Percentiles rank a stretch among this genome's conserved stretches.
These are phyloP conservation scores for Mythimna pallens DNA, from an alignment of 2,888 invertebrate species.

Conservation along the genomic window DNA sequence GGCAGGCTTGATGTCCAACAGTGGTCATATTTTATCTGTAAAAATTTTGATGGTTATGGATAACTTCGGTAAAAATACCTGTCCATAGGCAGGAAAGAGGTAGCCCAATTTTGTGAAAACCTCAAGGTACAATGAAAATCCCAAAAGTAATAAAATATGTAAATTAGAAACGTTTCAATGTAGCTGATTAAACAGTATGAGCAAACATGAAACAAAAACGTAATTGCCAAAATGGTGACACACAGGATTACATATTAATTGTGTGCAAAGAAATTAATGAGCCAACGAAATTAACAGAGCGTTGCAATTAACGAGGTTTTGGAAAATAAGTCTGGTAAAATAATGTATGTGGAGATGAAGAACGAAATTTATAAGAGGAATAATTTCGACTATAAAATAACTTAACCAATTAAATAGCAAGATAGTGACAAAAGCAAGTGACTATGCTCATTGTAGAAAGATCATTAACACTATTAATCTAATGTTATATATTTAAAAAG, in stretches of 20 bases:
- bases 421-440: too few relatives aligned
- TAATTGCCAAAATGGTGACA: conserved; percentile 52
- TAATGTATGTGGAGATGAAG: too few relatives aligned
- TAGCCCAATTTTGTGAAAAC: not conserved
- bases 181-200: conserved; percentile 21
- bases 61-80: too few relatives aligned
- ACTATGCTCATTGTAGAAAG: too few relatives aligned
- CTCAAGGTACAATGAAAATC: not conserved
- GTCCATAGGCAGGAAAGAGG: too few relatives aligned
- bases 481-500: too few relatives aligned
- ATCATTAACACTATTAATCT: too few relatives aligned
- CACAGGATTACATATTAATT: conserved; percentile 56
- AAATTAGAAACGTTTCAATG: conserved; percentile 35
- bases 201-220: conserved; percentile 28
- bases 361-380: not conserved
- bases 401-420: not conserved
- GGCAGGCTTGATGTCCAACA: too few relatives aligned
- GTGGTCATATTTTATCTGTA: too few relatives aligned
- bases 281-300: conserved; percentile 38
- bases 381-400: not conserved
- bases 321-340: conserved; percentile 2
- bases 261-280: conserved; percentile 57
- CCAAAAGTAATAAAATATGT: conserved; percentile 7
- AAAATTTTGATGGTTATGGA: too few relatives aligned
- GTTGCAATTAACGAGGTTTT: conserved; percentile 20